Conservation (phyloP, 2,113 vertebrate genomes). For the Halcyon malimbica region DNA sequence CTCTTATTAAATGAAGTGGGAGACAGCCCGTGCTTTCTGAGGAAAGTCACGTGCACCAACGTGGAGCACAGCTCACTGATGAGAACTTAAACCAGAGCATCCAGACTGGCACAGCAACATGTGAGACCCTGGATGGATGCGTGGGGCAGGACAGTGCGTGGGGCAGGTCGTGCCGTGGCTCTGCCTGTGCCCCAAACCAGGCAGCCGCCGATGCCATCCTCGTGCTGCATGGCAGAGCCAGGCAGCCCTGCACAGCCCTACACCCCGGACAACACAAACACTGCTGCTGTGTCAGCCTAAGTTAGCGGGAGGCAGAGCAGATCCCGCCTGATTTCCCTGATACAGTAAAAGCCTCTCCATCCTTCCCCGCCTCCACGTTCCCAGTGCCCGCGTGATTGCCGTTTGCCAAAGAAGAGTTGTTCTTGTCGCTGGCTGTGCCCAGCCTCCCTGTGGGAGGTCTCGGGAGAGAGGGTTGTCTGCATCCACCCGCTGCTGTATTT, state of each 20-base stretch:
- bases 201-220: neutral
- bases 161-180: neutral
- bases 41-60: rapidly evolving
- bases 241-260: neutral
- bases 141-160: too few relatives aligned
- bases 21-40: neutral
- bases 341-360: neutral
- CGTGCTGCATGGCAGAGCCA: rapidly evolving
- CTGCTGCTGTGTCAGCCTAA: neutral
- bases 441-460: neutral
- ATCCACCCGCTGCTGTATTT: neutral
- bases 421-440: neutral
- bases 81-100: neutral
- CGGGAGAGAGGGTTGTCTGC: neutral
- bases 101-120: rapidly evolving
- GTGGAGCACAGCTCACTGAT: neutral
- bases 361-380: rapidly evolving
- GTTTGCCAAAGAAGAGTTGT: neutral
- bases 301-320: neutral
- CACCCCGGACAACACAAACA: neutral
- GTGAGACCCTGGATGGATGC: neutral
- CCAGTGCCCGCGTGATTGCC: neutral
- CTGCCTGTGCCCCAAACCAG: neutral
- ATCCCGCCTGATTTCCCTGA: neutral
- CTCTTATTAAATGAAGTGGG: neutral